Conservation (phyloP, 2,888 invertebrate species). For the Drosophila putrida region DNA sequence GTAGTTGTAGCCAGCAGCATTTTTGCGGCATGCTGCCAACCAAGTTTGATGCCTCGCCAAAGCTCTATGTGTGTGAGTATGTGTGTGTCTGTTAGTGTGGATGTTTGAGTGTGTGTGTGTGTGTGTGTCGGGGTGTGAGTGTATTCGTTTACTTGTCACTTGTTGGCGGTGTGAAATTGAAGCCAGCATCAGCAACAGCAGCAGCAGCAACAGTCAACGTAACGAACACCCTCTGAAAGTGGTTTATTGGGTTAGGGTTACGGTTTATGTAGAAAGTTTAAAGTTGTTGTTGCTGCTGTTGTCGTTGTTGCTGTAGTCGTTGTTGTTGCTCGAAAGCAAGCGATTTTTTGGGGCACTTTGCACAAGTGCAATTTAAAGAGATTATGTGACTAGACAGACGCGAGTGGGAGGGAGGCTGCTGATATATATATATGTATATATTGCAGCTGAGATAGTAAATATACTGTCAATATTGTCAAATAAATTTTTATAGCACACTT, state of each 20-base stretch:
- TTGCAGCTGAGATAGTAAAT: not conserved
- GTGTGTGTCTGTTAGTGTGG: slow-evolving; percentile 8
- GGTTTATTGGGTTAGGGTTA: slow-evolving; percentile 71
- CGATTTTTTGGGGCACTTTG: not conserved
- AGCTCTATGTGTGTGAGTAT: slow-evolving; percentile 13
- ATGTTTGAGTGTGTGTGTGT: not conserved
- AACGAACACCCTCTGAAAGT: slow-evolving; percentile 53
- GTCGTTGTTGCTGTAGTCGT: not conserved
- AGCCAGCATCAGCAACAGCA: slow-evolving; percentile 52
- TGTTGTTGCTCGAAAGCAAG: slow-evolving; percentile 3
- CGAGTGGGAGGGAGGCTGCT: not conserved
- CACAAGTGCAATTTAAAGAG: slow-evolving; percentile 7
- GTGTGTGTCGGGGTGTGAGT: slow-evolving; percentile 8
- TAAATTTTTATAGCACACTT: not conserved
- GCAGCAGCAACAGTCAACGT: slow-evolving; percentile 38
- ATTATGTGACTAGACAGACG: slow-evolving; percentile 1
- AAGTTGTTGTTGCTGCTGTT: not conserved
- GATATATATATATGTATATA: too few species aligned
- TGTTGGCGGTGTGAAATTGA: slow-evolving; percentile 76
- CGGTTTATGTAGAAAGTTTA: slow-evolving; percentile 29
- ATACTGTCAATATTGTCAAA: not conserved
- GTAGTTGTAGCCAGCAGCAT: slow-evolving; percentile 50
- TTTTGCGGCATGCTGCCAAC: slow-evolving; percentile 74
- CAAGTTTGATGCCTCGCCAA: slow-evolving; percentile 69
- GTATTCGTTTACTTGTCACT: slow-evolving; percentile 66